Base-by-base conservation (phyloP, 2,113 vertebrate species). In the Brachyistius frenatus region DNA sequence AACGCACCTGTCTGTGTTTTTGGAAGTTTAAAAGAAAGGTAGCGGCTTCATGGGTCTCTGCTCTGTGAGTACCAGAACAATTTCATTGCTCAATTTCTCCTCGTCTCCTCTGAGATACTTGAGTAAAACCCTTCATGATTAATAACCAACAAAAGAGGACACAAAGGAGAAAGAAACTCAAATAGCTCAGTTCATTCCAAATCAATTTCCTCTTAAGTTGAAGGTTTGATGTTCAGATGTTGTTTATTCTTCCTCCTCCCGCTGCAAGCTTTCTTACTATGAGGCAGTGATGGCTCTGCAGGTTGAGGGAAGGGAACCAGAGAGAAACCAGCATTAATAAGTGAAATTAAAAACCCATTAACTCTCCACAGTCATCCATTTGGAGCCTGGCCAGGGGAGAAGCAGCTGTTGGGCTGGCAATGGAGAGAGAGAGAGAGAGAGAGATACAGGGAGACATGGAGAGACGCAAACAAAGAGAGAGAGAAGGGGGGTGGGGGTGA, bases 311-410 rank as follows among this genome's bases (percentile, higher is more conserved):
- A 47, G 76, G 50, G 58, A 76, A 73, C 9, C 44, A 80, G 65
- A 60, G 73, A 72, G 78, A 86, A 81, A 76, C 65, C 5, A 0
- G 46, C 31, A 62, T 83, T 91, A 91, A 91, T 86, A 88, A 91
- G 86, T 77, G 76, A 89, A 89, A 92, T 91, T 89, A 91, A 90
- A 93, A 92, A 88, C 81, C 86, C 85, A 88, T 92, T 91, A 84
- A 87, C 60, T 78, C 73, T 60, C 75, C 77, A 88, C 80, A 85
- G 85, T 87, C 84, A 82, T 87, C 67, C 63, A 53, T 79, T 84
- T 91, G 88, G 87, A 89, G 62, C 58, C 53, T 6, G 41, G 89
- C 88, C 92, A 92, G 68, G 75, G 49, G 58, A 77, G 70, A 77
- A 84, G 88, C 90, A 91, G 88, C 88, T 91, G 90, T 83, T 76